Conservation (phyloP, 2,888 invertebrate genomes). For the Panzeria rudis region DNA sequence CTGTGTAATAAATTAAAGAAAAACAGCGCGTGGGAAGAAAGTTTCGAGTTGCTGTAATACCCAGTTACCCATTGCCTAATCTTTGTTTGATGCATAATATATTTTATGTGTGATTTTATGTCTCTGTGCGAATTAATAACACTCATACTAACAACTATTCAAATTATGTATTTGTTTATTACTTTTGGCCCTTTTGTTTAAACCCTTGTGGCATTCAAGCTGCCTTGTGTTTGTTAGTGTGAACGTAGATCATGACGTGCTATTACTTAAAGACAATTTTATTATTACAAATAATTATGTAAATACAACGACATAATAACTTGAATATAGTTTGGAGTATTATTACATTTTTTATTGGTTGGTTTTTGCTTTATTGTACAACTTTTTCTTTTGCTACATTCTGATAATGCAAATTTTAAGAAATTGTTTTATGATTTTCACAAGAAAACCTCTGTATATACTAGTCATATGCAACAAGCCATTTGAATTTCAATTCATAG, state of each 20-base stretch:
- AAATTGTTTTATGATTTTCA: slow-evolving; percentile 18
- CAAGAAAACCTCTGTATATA: too few species aligned
- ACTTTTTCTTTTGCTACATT: slow-evolving; percentile 11
- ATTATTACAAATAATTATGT: slow-evolving; percentile 49
- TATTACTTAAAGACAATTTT: slow-evolving; percentile 41
- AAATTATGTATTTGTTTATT: slow-evolving; percentile 31
- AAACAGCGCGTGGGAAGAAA: slow-evolving; percentile 67
- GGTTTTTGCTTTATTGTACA: neutral
- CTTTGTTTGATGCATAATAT: slow-evolving; percentile 44
- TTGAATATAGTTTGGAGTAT: slow-evolving; percentile 14
- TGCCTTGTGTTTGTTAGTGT: neutral
- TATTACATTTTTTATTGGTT: slow-evolving; percentile 10
- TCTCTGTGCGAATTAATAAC: slow-evolving; percentile 21
- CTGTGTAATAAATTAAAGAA: slow-evolving; percentile 3
- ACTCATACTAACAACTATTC: slow-evolving; percentile 6
- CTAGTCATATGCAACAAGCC: too few species aligned
- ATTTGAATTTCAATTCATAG: too few species aligned
- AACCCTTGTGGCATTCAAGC: neutral
- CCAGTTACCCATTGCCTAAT: slow-evolving; percentile 47
- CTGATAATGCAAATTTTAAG: slow-evolving; percentile 25
- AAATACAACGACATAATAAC: slow-evolving; percentile 4
- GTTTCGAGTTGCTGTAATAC: slow-evolving; percentile 37
- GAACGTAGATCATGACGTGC: neutral
- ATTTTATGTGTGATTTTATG: slow-evolving; percentile 40
- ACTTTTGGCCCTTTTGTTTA: slow-evolving; percentile 21